Conservation (phyloP, 2,888 invertebrate species). For the Trilocha varians region DNA sequence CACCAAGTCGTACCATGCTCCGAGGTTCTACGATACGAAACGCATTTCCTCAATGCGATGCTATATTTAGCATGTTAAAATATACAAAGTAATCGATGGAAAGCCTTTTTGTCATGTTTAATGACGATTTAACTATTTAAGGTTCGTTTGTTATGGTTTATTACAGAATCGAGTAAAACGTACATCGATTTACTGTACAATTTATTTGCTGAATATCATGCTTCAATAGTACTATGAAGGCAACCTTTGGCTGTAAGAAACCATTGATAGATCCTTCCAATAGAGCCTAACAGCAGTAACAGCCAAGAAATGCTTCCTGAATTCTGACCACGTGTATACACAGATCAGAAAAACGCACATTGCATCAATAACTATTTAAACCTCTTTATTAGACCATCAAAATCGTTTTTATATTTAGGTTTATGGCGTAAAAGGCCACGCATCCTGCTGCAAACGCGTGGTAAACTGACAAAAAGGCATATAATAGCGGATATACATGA, state of each 20-base stretch:
- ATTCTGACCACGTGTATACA: no score
- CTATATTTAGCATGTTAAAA: background rate
- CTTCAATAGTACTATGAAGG: no score
- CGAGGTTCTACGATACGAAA: conserved; percentile 38
- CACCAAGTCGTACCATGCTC: conserved; percentile 41
- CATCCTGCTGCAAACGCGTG: conserved; percentile 24
- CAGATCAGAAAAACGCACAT: no score
- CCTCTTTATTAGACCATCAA: background rate
- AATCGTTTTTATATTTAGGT: conserved; percentile 13
- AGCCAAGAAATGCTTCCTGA: no score
- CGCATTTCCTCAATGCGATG: conserved; percentile 50
- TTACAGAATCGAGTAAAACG: background rate
- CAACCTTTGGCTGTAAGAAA: no score
- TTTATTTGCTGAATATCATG: no score
- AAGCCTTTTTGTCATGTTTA: background rate
- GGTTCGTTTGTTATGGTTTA: no score
- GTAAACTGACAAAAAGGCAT: conserved; percentile 56
- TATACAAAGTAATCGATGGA: background rate
- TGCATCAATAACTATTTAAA: background rate
- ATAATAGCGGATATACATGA: conserved; percentile 54
- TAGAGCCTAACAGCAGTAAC: no score
- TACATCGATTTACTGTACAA: no score
- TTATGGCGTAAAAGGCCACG: conserved; percentile 25
- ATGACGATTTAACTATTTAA: background rate
- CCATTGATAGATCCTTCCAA: no score